These are phyloP conservation scores for Artemia sinica DNA, from an alignment of 2,888 invertebrate species.

Conservation along the genomic window DNA sequence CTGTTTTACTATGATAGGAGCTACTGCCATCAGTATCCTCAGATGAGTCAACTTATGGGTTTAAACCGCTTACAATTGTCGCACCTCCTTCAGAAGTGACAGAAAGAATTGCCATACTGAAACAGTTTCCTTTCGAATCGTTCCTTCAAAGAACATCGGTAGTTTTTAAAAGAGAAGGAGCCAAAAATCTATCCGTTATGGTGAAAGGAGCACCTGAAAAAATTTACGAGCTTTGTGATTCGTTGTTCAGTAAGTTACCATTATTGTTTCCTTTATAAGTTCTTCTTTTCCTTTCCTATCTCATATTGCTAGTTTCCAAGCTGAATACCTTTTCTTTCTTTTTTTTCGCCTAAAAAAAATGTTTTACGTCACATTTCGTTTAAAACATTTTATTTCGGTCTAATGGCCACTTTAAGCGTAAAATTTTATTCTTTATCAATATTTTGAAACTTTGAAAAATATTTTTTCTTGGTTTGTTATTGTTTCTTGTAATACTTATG, in stretches of 20 bases:
- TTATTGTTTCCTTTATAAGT: neutral
- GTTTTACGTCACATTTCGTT: too few species aligned
- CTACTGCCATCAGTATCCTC: neutral
- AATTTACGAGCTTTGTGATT: constrained; percentile 34
- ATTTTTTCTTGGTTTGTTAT: too few species aligned
- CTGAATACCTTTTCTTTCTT: neutral
- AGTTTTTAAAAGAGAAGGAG: neutral
- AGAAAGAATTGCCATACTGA: constrained; percentile 25
- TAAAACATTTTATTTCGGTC: too few species aligned
- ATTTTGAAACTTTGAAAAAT: too few species aligned
- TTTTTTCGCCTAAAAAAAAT: too few species aligned
- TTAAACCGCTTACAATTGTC: neutral
- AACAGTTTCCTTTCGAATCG: constrained; percentile 27
- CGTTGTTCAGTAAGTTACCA: constrained; percentile 30
- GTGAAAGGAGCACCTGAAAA: constrained; percentile 41
- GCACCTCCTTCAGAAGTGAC: neutral
- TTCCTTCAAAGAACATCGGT: constrained; percentile 21
- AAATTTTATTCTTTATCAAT: too few species aligned
- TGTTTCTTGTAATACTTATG: too few species aligned
- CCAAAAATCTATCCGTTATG: constrained; percentile 31
- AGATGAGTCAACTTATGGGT: neutral
- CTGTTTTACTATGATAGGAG: neutral
- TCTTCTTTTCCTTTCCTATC: neutral
- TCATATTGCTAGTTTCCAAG: neutral
- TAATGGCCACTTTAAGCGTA: too few species aligned